phyloP scores from a whole-genome alignment of 2,888 invertebrate genomes.

The Dermolepida albohirtum region DNA sequence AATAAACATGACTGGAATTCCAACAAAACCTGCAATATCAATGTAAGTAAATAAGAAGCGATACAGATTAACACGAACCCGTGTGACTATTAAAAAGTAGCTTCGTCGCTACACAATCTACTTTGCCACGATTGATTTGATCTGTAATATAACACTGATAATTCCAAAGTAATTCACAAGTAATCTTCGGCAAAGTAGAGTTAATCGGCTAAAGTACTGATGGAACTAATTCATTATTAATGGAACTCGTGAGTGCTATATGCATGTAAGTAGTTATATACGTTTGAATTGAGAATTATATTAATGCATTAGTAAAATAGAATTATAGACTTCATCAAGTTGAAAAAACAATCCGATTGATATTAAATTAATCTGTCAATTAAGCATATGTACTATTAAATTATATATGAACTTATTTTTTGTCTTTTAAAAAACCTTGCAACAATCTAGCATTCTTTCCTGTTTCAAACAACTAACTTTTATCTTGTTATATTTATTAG shows the following conservation, averaged over 20 bases:
- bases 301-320: too few relatives aligned
- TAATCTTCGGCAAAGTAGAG: conserved; percentile 5
- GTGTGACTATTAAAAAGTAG: conserved; percentile 18
- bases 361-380: too few relatives aligned
- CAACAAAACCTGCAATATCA: conserved; percentile 7
- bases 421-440: too few relatives aligned
- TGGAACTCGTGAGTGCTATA: not conserved
- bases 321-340: too few relatives aligned
- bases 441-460: too few relatives aligned
- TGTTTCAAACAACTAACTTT: too few relatives aligned
- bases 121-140: conserved; percentile 12
- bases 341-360: too few relatives aligned
- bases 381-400: too few relatives aligned
- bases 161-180: conserved; percentile 11
- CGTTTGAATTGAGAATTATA: not conserved
- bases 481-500: too few relatives aligned
- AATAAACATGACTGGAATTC: not conserved
- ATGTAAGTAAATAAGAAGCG: not conserved
- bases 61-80: conserved; percentile 4
- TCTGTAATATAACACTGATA: conserved; percentile 11
- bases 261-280: not conserved
- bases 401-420: too few relatives aligned
- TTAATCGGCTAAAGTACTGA: conserved; percentile 5
- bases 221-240: conserved; percentile 1
- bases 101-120: not conserved